Evolutionary conservation across 2,888 invertebrate species (phyloP).

Genomic region (Idaea aversata): DNA sequence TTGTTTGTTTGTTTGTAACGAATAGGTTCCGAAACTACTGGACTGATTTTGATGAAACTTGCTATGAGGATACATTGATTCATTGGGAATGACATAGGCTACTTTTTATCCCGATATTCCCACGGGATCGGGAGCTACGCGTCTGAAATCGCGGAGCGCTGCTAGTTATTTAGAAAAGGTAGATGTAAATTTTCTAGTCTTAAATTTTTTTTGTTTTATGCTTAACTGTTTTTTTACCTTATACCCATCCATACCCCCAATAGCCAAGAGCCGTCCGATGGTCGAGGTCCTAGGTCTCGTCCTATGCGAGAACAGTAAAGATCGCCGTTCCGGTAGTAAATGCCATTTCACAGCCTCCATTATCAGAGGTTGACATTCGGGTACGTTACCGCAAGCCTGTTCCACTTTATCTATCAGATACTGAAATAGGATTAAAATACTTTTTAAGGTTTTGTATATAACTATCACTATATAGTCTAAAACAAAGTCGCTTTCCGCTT

Average conservation of each 20-base stretch:
- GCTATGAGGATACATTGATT: too few relatives aligned
- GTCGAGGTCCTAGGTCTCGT: slow-evolving; percentile 95
- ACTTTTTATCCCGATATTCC: too few relatives aligned
- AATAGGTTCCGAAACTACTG: too few relatives aligned
- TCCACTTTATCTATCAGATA: slow-evolving; percentile 95
- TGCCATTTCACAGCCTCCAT: slow-evolving; percentile 98
- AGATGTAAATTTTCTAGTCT: neutral
- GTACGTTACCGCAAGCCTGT: slow-evolving; percentile 81
- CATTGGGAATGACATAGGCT: too few relatives aligned
- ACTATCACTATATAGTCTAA: too few relatives aligned
- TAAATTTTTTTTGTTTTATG: too few relatives aligned
- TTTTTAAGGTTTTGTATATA: neutral
- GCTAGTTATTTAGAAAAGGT: neutral
- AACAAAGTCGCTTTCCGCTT: too few relatives aligned
- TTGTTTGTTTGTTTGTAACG: too few relatives aligned
- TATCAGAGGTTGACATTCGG: slow-evolving; percentile 90
- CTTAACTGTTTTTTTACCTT: slow-evolving; percentile 75
- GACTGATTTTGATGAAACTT: too few relatives aligned
- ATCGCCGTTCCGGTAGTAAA: slow-evolving; percentile 90
- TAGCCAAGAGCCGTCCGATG: slow-evolving; percentile 91
- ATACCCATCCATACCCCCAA: slow-evolving; percentile 96
- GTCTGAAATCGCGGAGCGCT: too few relatives aligned
- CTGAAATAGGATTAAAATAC: slow-evolving; percentile 57
- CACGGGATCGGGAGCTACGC: too few relatives aligned
- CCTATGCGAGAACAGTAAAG: slow-evolving; percentile 87